phyloP scores from a whole-genome alignment of 2,888 invertebrate species.

The Autographa pulchrina region DNA sequence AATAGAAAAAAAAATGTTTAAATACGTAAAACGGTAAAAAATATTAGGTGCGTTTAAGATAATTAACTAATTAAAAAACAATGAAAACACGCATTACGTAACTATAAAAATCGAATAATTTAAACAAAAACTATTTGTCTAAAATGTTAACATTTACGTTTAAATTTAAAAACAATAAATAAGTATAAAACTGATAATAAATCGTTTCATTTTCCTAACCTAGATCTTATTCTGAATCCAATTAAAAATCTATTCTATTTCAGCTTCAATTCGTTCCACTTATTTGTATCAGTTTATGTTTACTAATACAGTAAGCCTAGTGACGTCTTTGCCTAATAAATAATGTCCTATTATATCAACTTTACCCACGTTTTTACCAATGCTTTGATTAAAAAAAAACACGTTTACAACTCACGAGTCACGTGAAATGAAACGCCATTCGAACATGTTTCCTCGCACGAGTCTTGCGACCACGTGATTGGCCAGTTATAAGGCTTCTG shows the following conservation, averaged over 20 bases:
- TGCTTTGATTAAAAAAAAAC: conserved; percentile 25
- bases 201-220: neutral
- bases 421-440: conserved; percentile 50
- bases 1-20: neutral
- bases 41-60: no score
- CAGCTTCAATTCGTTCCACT: neutral
- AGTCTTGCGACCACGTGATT: conserved; percentile 39
- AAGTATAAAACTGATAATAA: neutral
- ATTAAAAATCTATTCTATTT: no score
- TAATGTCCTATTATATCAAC: neutral
- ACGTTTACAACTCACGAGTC: conserved; percentile 36
- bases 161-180: conserved; percentile 17
- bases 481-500: conserved; percentile 43
- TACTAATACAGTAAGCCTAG: neutral
- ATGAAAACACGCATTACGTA: neutral
- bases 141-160: conserved; percentile 14
- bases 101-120: conserved; percentile 24
- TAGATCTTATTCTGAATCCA: no score
- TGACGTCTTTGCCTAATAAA: neutral
- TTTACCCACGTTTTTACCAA: conserved; percentile 35
- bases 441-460: conserved; percentile 40
- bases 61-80: neutral
- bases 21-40: neutral
- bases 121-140: neutral
- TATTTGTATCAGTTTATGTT: neutral